Percentiles rank a stretch among this genome's conserved stretches.
These are phyloP conservation scores for Lycophotia porphyrea DNA, from an alignment of 2,888 invertebrate genomes.

Conservation along the genomic window DNA sequence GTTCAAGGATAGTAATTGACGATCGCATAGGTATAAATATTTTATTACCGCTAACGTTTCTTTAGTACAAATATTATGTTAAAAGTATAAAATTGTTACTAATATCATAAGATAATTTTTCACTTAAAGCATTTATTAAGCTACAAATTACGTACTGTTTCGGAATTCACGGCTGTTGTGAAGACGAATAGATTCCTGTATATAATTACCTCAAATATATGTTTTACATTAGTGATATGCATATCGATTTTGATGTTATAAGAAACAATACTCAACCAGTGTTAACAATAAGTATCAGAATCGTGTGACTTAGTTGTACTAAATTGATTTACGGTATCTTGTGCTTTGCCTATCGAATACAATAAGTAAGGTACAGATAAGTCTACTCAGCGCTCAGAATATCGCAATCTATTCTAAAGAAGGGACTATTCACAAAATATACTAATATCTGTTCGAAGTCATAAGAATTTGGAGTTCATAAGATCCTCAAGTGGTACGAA, in stretches of 20 bases:
- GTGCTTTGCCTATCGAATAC: slow-evolving; percentile 63
- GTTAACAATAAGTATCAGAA: slow-evolving; percentile 45
- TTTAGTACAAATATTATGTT: slow-evolving; percentile 83
- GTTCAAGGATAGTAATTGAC: slow-evolving; percentile 86
- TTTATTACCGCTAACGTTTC: slow-evolving; percentile 78
- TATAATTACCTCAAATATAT: slow-evolving; percentile 48
- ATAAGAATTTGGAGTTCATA: slow-evolving; percentile 90
- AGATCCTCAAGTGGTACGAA: slow-evolving; percentile 87
- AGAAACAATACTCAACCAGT: slow-evolving; percentile 28
- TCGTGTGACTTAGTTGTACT: slow-evolving; percentile 55
- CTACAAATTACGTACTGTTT: slow-evolving; percentile 77
- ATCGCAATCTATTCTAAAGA: slow-evolving; percentile 81
- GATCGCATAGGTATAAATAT: slow-evolving; percentile 80
- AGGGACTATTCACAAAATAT: slow-evolving; percentile 88
- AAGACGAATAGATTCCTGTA: slow-evolving; percentile 61
- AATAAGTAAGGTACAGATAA: slow-evolving; percentile 75
- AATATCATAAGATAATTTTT: slow-evolving; percentile 89
- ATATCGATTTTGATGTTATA: slow-evolving; percentile 42
- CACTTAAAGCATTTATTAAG: slow-evolving; percentile 88
- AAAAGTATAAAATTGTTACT: slow-evolving; percentile 85
- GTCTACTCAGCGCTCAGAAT: slow-evolving; percentile 77
- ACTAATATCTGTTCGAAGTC: slow-evolving; percentile 87
- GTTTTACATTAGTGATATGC: slow-evolving; percentile 53
- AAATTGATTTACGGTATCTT: slow-evolving; percentile 53
- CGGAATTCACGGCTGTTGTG: slow-evolving; percentile 65